Evolutionary conservation across 2,797 vertebrate genomes (phyloP), one percentile per base, ranked within the genome.

Genomic region (Apogon talboti): DNA sequence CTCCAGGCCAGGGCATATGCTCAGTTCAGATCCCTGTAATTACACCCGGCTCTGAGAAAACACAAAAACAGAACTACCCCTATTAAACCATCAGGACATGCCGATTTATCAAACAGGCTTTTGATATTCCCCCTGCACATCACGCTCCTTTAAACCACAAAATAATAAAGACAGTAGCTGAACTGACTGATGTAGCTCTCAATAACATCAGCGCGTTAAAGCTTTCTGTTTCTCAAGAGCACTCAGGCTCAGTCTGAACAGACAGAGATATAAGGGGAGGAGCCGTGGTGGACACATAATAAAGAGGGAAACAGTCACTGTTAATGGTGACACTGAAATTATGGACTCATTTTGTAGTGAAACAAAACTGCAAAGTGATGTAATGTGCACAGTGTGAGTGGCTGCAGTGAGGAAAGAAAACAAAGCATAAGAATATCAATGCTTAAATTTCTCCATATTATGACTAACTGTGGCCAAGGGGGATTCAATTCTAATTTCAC

Each of bases 11-110:
- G 50, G 71, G 66, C 81, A 82, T 78, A 75, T 69, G 70, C 67
- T 77, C 33, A 13, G n/a, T 65, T 60, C 60, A 79, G 55, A 71
- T 69, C 57, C 54, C 62, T 79, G 64, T 83, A 87, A 87, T 87
- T 83, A 88, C 53, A 82, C 35, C 45, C 67, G 24, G 15, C 54
- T 62, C 69, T 68, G 63, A 35, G 33, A 35, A 35, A 35, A 35
- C 79, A 82, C 66, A 66, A 43, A 81, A 79, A 68, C 58, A 79
- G n/a, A 65, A 18, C 43, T 54, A 56, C 40, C 42, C 41, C 33
- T 44, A 49, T 65, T 63, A 58, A 28, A 28, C 24, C 56, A 65
- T 4, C 10, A 43, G 45, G 54, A 47, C n/a, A 35, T 37, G 21
- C 8, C 44, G 24, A 52, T 67, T 65, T 35, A 58, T 24, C 3